phyloP scores from a whole-genome alignment of 2,113 vertebrate species.

The Podocnemis expansa region DNA sequence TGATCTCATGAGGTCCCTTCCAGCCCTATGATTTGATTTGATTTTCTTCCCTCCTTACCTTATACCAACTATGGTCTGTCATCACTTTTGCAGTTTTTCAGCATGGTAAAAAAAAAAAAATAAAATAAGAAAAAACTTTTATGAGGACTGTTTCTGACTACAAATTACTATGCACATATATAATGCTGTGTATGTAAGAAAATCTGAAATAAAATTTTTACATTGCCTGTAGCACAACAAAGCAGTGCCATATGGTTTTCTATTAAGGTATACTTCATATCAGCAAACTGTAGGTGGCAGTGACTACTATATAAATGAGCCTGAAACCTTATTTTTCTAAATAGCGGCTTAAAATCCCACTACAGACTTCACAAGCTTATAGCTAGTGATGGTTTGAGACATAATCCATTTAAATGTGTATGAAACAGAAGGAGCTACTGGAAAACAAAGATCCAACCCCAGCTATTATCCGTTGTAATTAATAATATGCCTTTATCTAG shows the following conservation, averaged over 20 bases:
- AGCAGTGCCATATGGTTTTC: background rate
- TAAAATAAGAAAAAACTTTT: background rate
- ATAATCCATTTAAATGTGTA: background rate
- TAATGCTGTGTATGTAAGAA: background rate
- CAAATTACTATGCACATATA: background rate
- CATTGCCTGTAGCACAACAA: background rate
- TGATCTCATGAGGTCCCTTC: too few relatives aligned
- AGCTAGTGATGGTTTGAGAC: background rate
- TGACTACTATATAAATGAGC: rapidly evolving
- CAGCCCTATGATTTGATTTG: too few relatives aligned
- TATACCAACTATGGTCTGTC: background rate
- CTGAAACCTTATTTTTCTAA: rapidly evolving
- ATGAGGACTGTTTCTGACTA: background rate
- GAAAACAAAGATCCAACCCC: background rate
- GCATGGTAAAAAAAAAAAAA: background rate
- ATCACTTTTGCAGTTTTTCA: background rate
- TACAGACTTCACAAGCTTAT: rapidly evolving
- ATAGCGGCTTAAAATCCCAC: rapidly evolving
- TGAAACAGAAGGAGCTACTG: background rate
- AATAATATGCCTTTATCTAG: background rate
- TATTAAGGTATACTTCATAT: rapidly evolving
- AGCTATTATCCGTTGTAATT: background rate
- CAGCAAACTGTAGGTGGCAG: background rate
- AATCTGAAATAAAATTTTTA: background rate
- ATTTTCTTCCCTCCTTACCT: background rate